Percentiles rank a stretch among this genome's conserved stretches.
Conservation (phyloP, 2,888 invertebrate species). For the Omphaloscelis lunosa region DNA sequence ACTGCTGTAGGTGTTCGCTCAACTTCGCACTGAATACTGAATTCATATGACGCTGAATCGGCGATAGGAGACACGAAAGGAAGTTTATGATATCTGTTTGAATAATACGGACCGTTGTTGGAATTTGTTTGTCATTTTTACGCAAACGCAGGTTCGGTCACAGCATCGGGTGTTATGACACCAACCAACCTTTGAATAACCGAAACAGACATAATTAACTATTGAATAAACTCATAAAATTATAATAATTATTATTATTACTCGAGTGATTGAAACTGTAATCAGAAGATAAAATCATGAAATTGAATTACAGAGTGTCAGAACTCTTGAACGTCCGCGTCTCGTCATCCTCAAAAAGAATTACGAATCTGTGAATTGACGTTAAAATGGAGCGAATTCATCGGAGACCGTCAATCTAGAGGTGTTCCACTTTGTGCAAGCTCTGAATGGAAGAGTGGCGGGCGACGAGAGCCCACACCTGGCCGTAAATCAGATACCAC, state of each 20-base stretch:
- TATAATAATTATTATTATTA: slow-evolving; percentile 15
- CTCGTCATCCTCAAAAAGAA: slow-evolving; percentile 52
- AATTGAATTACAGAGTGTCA: slow-evolving; percentile 47
- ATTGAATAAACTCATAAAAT: slow-evolving; percentile 19
- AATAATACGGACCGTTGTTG: slow-evolving; percentile 67
- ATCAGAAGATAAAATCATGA: slow-evolving; percentile 35
- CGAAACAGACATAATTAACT: slow-evolving; percentile 23
- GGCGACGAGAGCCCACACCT: slow-evolving; percentile 81
- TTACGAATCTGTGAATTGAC: slow-evolving; percentile 55
- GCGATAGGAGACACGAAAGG: slow-evolving; percentile 76
- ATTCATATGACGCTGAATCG: slow-evolving; percentile 75
- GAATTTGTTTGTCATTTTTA: slow-evolving; percentile 72
- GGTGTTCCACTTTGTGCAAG: slow-evolving; percentile 84
- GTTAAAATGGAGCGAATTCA: slow-evolving; percentile 76
- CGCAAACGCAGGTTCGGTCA: slow-evolving; percentile 45
- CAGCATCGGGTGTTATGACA: slow-evolving; percentile 58
- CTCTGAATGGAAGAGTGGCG: slow-evolving; percentile 81
- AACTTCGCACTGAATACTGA: slow-evolving; percentile 78
- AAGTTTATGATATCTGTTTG: slow-evolving; percentile 81
- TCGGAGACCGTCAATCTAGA: slow-evolving; percentile 78
- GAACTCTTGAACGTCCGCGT: slow-evolving; percentile 20
- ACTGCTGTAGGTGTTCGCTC: slow-evolving; percentile 65
- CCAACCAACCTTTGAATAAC: slow-evolving; percentile 34
- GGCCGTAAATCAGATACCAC: slow-evolving; percentile 84
- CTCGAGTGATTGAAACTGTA: slow-evolving; percentile 26